Base-by-base conservation (phyloP, 2,888 invertebrate genomes). In the Agelastica alni region DNA sequence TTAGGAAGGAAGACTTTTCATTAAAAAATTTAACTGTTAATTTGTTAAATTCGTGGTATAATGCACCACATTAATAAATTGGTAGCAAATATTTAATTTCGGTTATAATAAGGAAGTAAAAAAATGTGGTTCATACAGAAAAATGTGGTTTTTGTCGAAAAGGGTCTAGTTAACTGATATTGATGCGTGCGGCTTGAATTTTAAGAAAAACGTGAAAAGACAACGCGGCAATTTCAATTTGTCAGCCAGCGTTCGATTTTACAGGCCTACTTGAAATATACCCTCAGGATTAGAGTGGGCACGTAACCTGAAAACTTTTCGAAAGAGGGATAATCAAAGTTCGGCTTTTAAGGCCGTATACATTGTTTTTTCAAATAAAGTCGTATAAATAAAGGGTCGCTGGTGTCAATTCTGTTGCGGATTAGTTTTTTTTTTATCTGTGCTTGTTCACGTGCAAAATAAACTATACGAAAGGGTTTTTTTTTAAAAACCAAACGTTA, bases 211-310 rank as follows among this genome's bases (percentile, higher is more conserved):
- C 56, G 52, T 52, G 54, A 46, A 53, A 58, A 51, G 41, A 58
- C 58, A 51, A 61, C 69, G 65, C 66, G 68, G 67, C 71, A 70
- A 72, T 74, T 74, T 74, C 74, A 74, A 75, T 75, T 74, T 72
- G 73, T 74, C 72, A 74, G 65, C 63, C 65, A 14, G 10, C 64
- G 63, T 68, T 67, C 69, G 66, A 72, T 72, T 72, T 70, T 68
- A 69, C 70, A 66, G 37, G 37, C 26, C 26, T 7, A 26, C 26
- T 26, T 26, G 26, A 26, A 26, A 73, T 72, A 73, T 68, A 71
- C 73, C 72, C 71, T 58, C 64, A 70, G 70, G 72, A 72, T 66
- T 70, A 68, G 66, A 69, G 65, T 62, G 67, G 69, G 67, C 70
- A 69, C 70, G 65, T 69, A 72, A 70, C 71, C 70, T 68, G 66